phyloP scores from a whole-genome alignment of 2,888 invertebrate species.

The Trissonchulus sp. region DNA sequence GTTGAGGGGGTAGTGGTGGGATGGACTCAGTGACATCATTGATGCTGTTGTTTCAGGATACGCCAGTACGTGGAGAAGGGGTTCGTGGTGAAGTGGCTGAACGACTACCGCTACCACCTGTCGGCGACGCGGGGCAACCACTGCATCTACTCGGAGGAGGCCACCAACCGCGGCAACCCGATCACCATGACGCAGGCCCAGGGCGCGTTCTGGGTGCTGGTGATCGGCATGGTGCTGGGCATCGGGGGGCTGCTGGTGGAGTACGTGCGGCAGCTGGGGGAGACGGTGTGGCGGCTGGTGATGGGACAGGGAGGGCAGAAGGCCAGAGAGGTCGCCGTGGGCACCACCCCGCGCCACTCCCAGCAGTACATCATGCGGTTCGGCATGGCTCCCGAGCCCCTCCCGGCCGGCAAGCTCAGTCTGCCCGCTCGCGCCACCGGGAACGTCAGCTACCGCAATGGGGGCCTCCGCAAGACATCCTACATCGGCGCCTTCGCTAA shows the following conservation, averaged over 20 bases:
- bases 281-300: background rate
- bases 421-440: no score
- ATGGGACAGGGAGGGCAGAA: background rate
- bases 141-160: constrained; percentile 2
- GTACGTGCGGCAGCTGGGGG: background rate
- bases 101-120: constrained; percentile 41
- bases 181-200: constrained; percentile 42
- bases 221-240: constrained; percentile 38
- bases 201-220: constrained; percentile 45
- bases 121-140: constrained; percentile 34
- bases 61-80: constrained; percentile 44
- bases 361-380: no score
- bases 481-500: no score
- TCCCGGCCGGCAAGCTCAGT: no score
- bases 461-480: no score
- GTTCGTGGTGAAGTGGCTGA: constrained; percentile 45
- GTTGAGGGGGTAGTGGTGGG: no score
- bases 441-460: no score
- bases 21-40: background rate
- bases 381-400: no score
- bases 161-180: constrained; percentile 9
- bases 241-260: constrained; percentile 18
- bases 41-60: constrained; percentile 37
- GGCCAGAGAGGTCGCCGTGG: no score
- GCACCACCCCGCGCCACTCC: no score